Evolutionary conservation across 2,113 vertebrate genomes (phyloP), one percentile per base, ranked within the genome.

Genomic region (Thalassarche chlororhynchos): DNA sequence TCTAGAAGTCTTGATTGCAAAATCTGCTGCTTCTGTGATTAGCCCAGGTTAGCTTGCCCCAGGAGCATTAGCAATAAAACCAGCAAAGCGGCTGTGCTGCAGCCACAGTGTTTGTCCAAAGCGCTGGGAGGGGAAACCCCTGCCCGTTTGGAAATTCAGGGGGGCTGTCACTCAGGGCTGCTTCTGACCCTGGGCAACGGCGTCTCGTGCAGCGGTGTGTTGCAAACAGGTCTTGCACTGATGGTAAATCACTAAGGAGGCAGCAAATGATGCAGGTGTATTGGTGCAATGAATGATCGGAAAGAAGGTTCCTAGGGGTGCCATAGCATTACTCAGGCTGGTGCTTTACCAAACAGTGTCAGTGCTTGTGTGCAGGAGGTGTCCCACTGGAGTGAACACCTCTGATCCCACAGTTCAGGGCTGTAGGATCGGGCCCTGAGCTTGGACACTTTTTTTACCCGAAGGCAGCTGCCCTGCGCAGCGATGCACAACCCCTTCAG

Each of bases 161-260:
- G 58, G 46, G 60, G 58, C 12, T 4, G 70, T 84, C 8, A 14
- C 60, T 36, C 74, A 34, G 66, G 23, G 31, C 34, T 62, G 44
- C 86, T 88, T 36, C 91, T 87, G 96, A 17, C 49, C 89, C 54
- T 31, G 87, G 94, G 79, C 77, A 71, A 31, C 0, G 4, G 83
- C 71, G 69, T 65, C 89, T 76, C 82, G 46, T 65, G 92, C 68
- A 92, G 85, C n/a, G 83, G 71, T 58, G 81, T 70, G 93, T 93
- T 88, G 95, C 20, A 68, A 94, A 65, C 13, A n/a, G 21, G 80
- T 75, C 93, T 91, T 49, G 38, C 20, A 54, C 74, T 14, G 84
- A 36, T 66, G 86, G 93, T 89, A 87, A 90, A 78, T 90, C 95
- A 70, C 97, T 81, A 65, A 57, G 79, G 90, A 83, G 92, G 89